Percentiles rank a stretch among this genome's conserved stretches.
Evolutionary conservation across 2,797 vertebrate genomes (phyloP).

Genomic region (Pitangus sulphuratus): DNA sequence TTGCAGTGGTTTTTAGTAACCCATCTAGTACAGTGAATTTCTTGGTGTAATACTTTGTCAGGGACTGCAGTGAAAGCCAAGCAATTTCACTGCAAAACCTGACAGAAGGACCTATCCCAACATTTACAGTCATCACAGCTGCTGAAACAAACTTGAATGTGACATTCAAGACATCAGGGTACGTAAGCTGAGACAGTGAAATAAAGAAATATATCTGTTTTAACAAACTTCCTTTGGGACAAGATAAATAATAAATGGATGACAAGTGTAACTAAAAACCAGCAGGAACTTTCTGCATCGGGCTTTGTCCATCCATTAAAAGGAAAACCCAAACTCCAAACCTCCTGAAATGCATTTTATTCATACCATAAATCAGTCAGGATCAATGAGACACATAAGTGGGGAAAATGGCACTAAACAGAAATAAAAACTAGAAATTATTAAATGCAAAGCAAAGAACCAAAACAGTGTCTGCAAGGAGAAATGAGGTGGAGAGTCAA

Average conservation of each 20-base stretch:
- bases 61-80: neutral
- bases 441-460: neutral
- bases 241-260: conserved; percentile 32
- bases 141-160: conserved; percentile 43
- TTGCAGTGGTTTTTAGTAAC: neutral
- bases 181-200: neutral
- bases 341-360: neutral
- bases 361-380: neutral
- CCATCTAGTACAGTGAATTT: neutral
- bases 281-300: conserved; percentile 5
- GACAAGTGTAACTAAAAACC: conserved; percentile 33
- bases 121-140: conserved; percentile 31
- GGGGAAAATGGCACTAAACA: neutral
- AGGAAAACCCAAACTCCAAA: neutral
- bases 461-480: neutral
- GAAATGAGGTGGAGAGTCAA: neutral
- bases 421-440: neutral
- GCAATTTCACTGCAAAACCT: neutral
- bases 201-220: conserved; percentile 31
- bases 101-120: neutral
- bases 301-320: neutral
- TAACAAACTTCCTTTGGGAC: neutral
- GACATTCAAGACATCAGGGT: conserved; percentile 22
- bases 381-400: neutral
- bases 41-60: neutral